A percentile compares a stretch with the other conserved stretches of the same genome.
These are phyloP conservation scores for Camelus bactrianus DNA, from an alignment of 2,113 vertebrate genomes.

Conservation along the genomic window DNA sequence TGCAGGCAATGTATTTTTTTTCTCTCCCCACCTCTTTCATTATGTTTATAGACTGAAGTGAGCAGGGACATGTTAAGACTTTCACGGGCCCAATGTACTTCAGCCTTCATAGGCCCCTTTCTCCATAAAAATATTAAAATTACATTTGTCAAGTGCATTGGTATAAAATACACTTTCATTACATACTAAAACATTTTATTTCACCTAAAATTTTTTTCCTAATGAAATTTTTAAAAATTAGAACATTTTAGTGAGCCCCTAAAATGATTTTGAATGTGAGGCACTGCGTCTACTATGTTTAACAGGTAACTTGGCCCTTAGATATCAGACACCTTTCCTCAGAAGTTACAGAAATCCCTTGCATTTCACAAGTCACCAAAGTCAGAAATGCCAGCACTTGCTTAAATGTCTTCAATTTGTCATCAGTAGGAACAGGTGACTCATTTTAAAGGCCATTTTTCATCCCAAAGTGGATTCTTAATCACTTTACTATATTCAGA, in stretches of 20 bases:
- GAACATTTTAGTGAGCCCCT: background rate
- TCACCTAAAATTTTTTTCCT: background rate
- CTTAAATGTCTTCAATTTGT: background rate
- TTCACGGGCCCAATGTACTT: background rate
- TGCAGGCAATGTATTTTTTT: background rate
- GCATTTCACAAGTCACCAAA: background rate
- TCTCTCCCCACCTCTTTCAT: background rate
- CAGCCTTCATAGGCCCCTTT: background rate
- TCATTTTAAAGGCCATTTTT: background rate
- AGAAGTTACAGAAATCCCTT: background rate
- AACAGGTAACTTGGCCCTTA: background rate
- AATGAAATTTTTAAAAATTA: background rate
- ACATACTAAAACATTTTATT: background rate
- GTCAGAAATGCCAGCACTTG: background rate
- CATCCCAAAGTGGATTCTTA: background rate
- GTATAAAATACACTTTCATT: background rate
- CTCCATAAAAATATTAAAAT: background rate
- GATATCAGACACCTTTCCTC: background rate
- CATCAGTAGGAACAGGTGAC: background rate
- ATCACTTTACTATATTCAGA: background rate
- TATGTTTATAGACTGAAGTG: background rate
- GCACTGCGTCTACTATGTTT: fast-evolving
- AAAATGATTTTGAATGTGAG: background rate
- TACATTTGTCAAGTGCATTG: background rate
- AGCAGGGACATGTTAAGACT: background rate